These are phyloP conservation scores for Caenorhabditis sp. DNA, from an alignment of 2,888 invertebrate species.

Conservation along the genomic window DNA sequence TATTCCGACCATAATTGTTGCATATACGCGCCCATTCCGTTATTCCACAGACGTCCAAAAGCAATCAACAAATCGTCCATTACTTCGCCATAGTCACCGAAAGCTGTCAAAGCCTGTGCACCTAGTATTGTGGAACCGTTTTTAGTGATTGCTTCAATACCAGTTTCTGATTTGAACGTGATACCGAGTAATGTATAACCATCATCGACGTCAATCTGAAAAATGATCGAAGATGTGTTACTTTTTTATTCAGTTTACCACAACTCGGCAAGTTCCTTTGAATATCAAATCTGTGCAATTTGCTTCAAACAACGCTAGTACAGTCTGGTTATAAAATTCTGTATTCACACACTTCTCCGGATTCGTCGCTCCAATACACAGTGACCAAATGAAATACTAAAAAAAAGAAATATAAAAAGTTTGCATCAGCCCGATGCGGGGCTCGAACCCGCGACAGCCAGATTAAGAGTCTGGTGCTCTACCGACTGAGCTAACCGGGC, in stretches of 20 bases:
- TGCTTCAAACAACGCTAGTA: constrained; percentile 35
- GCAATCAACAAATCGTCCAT: constrained; percentile 29
- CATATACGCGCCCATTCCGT: constrained; percentile 36
- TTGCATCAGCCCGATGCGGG: constrained; percentile 64
- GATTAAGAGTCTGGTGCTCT: constrained; percentile 70
- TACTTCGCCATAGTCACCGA: constrained; percentile 34
- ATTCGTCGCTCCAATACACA: constrained; percentile 38
- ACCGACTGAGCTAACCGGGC: constrained; percentile 70
- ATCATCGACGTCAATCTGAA: constrained; percentile 40
- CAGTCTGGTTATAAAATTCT: constrained; percentile 29
- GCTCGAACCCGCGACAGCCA: constrained; percentile 70
- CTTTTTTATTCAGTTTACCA: constrained; percentile 13
- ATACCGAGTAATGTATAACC: constrained; percentile 38
- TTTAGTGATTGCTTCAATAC: constrained; percentile 22
- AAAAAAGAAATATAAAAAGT: constrained; percentile 6
- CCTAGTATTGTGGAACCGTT: constrained; percentile 11
- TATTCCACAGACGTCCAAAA: constrained; percentile 38
- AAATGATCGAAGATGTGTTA: neutral
- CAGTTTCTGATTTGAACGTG: constrained; percentile 38
- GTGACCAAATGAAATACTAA: constrained; percentile 38
- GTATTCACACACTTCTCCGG: constrained; percentile 35
- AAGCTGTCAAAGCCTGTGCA: constrained; percentile 10
- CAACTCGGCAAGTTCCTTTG: constrained; percentile 30
- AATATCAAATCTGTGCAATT: constrained; percentile 42
- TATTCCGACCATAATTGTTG: constrained; percentile 33